phyloP scores from a whole-genome alignment of 2,797 vertebrate genomes.

The Liasis olivaceus region DNA sequence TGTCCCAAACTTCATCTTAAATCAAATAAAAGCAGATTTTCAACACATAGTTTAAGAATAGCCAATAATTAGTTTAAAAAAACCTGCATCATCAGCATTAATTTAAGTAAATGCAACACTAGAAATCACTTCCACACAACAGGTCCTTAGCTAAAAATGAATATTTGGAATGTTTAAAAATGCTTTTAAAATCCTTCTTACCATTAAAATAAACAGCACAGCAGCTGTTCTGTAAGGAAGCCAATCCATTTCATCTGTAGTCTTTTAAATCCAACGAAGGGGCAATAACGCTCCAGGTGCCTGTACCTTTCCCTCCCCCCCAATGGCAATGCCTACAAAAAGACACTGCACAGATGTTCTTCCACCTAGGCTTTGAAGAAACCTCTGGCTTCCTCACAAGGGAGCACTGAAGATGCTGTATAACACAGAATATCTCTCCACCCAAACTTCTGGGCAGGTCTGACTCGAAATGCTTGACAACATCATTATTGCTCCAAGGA shows the following conservation, averaged over 20 bases:
- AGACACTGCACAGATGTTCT: constrained; percentile 62
- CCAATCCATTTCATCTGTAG: constrained; percentile 77
- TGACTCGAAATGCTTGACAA: constrained; percentile 75
- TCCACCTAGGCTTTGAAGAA: constrained; percentile 67
- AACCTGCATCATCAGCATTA: background rate
- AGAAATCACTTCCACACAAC: constrained; percentile 25
- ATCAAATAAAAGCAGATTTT: background rate
- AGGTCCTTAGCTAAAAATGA: background rate
- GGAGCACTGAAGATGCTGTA: constrained; percentile 75
- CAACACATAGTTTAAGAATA: constrained; percentile 3
- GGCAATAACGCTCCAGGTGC: constrained; percentile 41
- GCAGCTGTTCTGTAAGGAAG: constrained; percentile 70
- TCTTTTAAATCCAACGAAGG: constrained; percentile 57
- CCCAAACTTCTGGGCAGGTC: constrained; percentile 77
- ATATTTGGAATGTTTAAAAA: constrained; percentile 24
- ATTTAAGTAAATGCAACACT: background rate
- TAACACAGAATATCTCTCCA: constrained; percentile 78
- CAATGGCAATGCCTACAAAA: constrained; percentile 50
- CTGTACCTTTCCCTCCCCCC: constrained; percentile 56
- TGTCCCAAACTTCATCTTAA: background rate
- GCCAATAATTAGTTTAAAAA: constrained; percentile 1
- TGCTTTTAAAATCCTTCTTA: constrained; percentile 70
- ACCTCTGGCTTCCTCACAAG: constrained; percentile 69
- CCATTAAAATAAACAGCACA: constrained; percentile 72
- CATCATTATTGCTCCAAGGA: constrained; percentile 78